Evolutionary conservation across 2,113 vertebrate genomes (phyloP), one percentile per base, ranked within the genome.

Genomic region (Eurystomus gularis): DNA sequence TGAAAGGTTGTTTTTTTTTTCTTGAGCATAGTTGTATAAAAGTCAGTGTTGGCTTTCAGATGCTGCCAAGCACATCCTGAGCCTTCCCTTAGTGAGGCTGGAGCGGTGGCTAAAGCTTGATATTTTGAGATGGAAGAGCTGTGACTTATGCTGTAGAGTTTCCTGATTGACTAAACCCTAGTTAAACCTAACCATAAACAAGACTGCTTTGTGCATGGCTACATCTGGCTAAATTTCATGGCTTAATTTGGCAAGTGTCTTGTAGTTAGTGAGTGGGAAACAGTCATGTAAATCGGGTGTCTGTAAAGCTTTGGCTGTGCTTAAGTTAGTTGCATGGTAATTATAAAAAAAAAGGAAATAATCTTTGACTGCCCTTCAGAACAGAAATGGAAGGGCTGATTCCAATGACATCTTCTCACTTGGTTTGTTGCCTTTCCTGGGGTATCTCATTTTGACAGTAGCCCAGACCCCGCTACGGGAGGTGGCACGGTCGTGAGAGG

Each of bases 271-370:
- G 1, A 48, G 68, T 65, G 64, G 60, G 79, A 78, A 79, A 17
- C 21, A 33, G 33, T 31, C 7, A 1, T 20, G 49, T 76, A n/a
- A 57, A 54, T 79, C 16, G 6, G 24, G 4, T 44, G 37, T 10
- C 33, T 33, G 33, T 39, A n/a, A 78, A 86, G 51, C 62, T 86
- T 94, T 88, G 5, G 1, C n/a, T 78, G 25, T 51, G 10, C 25
- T 39, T 5, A 7, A 44, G 20, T 75, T 61, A 61, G 46, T 25
- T 85, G 44, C 6, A 1, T 54, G 82, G 4, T 49, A 80, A 33
- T 44, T n/a, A 28, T 1, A 3, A 52, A 57, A 42, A 12, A 17
- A 7, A 15, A 4, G 8, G 7, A 6, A 10, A 4, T n/a, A 8
- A 11, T n/a, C 8, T 71, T 71, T 69, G 40, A 39, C 28, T 62